Evolutionary conservation across 2,888 invertebrate species (phyloP).

Genomic region (Odontocerum albicorne): DNA sequence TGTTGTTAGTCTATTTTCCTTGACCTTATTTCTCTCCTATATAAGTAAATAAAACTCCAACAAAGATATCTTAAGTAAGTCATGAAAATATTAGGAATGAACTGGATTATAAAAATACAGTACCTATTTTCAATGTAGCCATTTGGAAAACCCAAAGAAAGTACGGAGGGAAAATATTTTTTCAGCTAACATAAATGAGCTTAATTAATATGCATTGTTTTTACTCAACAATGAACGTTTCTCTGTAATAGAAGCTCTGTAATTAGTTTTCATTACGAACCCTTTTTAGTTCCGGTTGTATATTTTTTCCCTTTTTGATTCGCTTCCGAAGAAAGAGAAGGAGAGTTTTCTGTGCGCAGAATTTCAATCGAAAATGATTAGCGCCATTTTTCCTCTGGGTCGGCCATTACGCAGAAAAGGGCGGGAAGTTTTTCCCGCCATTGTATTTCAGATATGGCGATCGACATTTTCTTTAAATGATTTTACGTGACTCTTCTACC

Average conservation of each 20-base stretch:
- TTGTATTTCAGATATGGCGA: conserved; percentile 29
- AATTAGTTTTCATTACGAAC: conserved; percentile 19
- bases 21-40: too few species aligned
- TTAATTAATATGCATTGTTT: conserved; percentile 16
- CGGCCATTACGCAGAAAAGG: conserved; percentile 31
- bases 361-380: conserved; percentile 36
- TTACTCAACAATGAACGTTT: conserved; percentile 13
- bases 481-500: conserved; percentile 31
- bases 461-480: conserved; percentile 34
- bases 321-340: background rate
- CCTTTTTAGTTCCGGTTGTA: conserved; percentile 9
- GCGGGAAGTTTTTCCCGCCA: conserved; percentile 24
- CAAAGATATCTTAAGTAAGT: too few species aligned
- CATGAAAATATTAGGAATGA: too few species aligned
- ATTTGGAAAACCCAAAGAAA: too few species aligned
- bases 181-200: too few species aligned
- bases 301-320: background rate
- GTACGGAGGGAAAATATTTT: too few species aligned
- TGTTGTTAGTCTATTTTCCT: too few species aligned
- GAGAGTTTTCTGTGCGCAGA: conserved; percentile 19
- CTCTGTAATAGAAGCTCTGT: conserved; percentile 13
- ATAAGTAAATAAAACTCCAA: too few species aligned
- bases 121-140: too few species aligned
- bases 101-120: too few species aligned
- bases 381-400: conserved; percentile 28